Base-by-base conservation (phyloP, 2,113 vertebrate genomes). In the Phoxinus phoxinus region DNA sequence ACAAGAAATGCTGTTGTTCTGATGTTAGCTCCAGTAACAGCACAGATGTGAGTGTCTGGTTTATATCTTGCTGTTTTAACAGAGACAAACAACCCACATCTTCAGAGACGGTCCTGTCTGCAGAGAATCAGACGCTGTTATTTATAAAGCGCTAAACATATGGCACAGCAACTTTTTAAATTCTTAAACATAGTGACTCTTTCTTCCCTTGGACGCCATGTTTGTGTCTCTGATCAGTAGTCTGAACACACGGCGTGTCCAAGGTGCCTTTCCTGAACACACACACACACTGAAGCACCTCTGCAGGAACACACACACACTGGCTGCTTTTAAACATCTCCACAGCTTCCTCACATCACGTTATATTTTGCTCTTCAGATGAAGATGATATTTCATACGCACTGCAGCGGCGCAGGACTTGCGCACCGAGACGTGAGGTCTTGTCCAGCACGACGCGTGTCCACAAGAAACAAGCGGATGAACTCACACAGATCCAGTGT, bases 241-340 rank as follows among this genome's bases (percentile, higher is more conserved):
- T 88, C 82, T 86, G 85, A 84, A 74, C 58, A 19, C 82, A 86
- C 25, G 19, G 37, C 72, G 46, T 7, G 21, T 56, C 41, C 85
- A 88, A 88, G 87, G 87, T 88, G 87, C 87, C 85, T 88, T 86
- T 88, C 73, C 78, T 78, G 37, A 37, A 37, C 37, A 37, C 37
- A 35, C 83, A 75, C 46, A 25, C 32, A 73, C 46, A 37, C 63
- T 21, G 79, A 44, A 27, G 17, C 79, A 51, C 73, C 73, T 76
- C 73, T 27, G 12, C 71, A n/a, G 32, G 71, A 37, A 12, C 71
- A 73, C 10, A 12, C 71, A 73, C 10, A 25, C 71, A 6, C 41
- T 6, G 72, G 23, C 37, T 3, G 30, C 3, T 9, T 17, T 35
- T 69, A 17, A 27, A 32, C 63, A 58, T 23, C 21, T 17, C 25